A percentile compares a stretch with the other conserved stretches of the same genome.
Evolutionary conservation across 2,113 vertebrate genomes (phyloP).

Genomic region (Smithornis capensis): DNA sequence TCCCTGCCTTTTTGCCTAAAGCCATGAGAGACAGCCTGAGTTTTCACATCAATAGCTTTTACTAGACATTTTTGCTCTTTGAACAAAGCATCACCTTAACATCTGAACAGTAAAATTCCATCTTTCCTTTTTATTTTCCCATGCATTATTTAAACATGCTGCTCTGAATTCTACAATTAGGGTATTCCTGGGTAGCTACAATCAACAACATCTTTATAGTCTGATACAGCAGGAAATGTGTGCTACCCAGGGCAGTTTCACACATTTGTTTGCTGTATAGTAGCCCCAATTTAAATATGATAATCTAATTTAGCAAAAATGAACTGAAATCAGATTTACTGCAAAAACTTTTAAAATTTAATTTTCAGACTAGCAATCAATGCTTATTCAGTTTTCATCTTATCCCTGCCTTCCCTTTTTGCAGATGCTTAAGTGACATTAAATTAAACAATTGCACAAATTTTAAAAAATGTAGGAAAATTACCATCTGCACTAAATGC

Average conservation of each 20-base stretch:
- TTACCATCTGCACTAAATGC: constrained; percentile 70
- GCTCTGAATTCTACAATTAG: constrained; percentile 29
- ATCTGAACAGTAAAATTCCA: constrained; percentile 58
- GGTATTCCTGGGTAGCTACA: constrained; percentile 39
- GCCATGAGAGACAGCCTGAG: neutral
- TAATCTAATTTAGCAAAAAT: constrained; percentile 75
- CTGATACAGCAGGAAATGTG: constrained; percentile 23
- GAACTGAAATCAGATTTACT: constrained; percentile 72
- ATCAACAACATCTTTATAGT: neutral
- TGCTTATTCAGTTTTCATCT: constrained; percentile 74
- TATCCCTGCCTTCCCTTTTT: constrained; percentile 66
- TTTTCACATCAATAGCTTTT: constrained; percentile 28
- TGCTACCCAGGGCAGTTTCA: constrained; percentile 37
- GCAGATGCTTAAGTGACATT: constrained; percentile 73
- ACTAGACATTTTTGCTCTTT: neutral
- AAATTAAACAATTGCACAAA: constrained; percentile 76
- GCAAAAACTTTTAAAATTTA: constrained; percentile 72
- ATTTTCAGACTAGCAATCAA: constrained; percentile 76
- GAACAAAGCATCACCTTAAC: constrained; percentile 4
- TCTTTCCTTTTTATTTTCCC: constrained; percentile 36
- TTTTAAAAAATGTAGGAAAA: constrained; percentile 71
- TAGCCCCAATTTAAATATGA: constrained; percentile 69
- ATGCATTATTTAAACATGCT: constrained; percentile 71
- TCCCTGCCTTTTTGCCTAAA: constrained; percentile 1
- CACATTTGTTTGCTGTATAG: constrained; percentile 27